A percentile compares a stretch with the other conserved stretches of the same genome.
Conservation (phyloP, 2,888 invertebrate genomes). For the Drosophila melanosoma region DNA sequence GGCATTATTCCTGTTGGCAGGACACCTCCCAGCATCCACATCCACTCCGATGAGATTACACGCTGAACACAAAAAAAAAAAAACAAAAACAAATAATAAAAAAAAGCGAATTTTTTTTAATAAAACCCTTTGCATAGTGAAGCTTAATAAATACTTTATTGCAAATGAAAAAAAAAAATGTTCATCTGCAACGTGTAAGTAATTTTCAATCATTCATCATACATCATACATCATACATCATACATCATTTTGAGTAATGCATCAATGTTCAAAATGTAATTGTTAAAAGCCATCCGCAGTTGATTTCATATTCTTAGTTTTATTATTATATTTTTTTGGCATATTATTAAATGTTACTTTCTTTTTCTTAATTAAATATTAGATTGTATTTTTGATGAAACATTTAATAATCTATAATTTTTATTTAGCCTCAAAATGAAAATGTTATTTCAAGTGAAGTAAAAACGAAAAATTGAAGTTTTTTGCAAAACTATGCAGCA, state of each 20-base stretch:
- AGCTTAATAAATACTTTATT: too few species aligned
- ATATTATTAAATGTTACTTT: not conserved
- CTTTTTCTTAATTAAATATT: not conserved
- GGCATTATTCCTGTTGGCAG: constrained; percentile 20
- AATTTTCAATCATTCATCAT: not conserved
- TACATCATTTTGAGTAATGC: not conserved
- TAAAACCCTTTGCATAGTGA: not conserved
- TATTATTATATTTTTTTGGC: not conserved
- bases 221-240: not conserved
- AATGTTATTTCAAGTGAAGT: not conserved
- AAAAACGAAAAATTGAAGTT: not conserved
- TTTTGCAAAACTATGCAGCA: not conserved
- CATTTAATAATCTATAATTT: not conserved
- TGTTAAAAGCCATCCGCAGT: not conserved
- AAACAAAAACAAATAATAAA: not conserved
- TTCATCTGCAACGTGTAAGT: not conserved
- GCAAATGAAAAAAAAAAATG: not conserved
- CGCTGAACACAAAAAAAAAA: not conserved
- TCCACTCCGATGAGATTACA: not conserved
- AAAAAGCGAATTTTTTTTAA: not conserved
- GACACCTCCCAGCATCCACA: not conserved
- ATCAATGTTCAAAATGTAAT: not conserved
- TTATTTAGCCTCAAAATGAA: not conserved
- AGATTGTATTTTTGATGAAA: not conserved
- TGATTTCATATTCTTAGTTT: not conserved